Percentiles rank a stretch among this genome's conserved stretches.
These are phyloP conservation scores for Smittia aterrima DNA, from an alignment of 2,888 invertebrate genomes.

Conservation along the genomic window DNA sequence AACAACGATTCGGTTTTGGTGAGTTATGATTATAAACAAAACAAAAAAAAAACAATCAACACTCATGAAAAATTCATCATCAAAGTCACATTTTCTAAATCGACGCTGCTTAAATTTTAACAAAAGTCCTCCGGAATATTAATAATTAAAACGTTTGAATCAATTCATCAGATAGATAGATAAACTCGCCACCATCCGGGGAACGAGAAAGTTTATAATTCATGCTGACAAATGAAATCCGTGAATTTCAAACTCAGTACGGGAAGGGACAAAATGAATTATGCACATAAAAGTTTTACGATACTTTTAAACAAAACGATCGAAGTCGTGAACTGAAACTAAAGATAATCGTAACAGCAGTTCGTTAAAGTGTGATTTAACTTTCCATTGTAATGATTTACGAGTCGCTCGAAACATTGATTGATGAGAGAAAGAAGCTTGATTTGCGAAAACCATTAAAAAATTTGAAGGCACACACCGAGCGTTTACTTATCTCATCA, in stretches of 20 bases:
- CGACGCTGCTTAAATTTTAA: background rate
- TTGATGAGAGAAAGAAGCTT: background rate
- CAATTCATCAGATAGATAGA: conserved; percentile 17
- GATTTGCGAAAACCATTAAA: conserved; percentile 6
- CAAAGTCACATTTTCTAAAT: conserved; percentile 2
- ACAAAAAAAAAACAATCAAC: conserved; percentile 12
- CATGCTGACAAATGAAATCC: too few species aligned
- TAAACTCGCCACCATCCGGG: too few species aligned
- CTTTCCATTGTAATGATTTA: background rate
- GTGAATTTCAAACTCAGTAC: too few species aligned
- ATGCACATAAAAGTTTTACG: too few species aligned
- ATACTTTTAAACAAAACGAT: too few species aligned
- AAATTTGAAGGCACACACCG: background rate
- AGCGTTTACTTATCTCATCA: too few species aligned
- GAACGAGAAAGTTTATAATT: too few species aligned
- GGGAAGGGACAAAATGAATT: too few species aligned
- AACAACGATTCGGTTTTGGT: conserved; percentile 38
- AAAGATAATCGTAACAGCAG: background rate
- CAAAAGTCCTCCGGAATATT: background rate
- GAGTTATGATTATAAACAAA: conserved; percentile 26
- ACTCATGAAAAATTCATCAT: conserved; percentile 37
- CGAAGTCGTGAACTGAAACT: too few species aligned
- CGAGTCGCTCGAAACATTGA: background rate
- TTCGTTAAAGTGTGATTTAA: background rate
- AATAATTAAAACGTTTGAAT: conserved; percentile 31